These are phyloP conservation scores for Suillia variegata DNA, from an alignment of 2,888 invertebrate species.

Conservation along the genomic window DNA sequence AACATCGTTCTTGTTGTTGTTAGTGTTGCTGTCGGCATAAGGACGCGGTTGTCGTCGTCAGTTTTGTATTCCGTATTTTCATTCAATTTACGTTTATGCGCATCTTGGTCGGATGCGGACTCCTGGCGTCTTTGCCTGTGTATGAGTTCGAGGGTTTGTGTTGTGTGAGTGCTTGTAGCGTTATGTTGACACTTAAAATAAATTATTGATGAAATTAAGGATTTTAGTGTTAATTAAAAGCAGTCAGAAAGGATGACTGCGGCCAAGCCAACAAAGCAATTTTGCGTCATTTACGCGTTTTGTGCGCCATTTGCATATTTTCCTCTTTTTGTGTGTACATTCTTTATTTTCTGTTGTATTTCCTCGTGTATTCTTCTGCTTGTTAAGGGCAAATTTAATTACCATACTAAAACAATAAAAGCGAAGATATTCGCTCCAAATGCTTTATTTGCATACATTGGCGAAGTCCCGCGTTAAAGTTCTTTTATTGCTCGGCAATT, in stretches of 20 bases:
- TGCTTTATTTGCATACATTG: too few species aligned
- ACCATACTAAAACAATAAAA: too few species aligned
- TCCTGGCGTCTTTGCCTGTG: background rate
- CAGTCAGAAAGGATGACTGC: conserved; percentile 8
- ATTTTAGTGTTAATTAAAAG: conserved; percentile 49
- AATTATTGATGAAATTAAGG: conserved; percentile 44
- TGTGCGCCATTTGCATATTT: background rate
- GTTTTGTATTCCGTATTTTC: too few species aligned
- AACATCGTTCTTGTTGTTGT: background rate
- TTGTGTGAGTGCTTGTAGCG: background rate
- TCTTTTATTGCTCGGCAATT: too few species aligned
- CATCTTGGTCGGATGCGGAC: too few species aligned
- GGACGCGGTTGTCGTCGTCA: background rate
- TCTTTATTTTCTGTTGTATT: too few species aligned
- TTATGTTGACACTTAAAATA: conserved; percentile 26
- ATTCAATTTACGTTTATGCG: too few species aligned
- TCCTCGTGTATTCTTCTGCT: too few species aligned
- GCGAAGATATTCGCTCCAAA: too few species aligned
- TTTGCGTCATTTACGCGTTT: background rate
- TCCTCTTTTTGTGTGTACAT: background rate
- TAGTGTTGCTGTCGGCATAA: background rate
- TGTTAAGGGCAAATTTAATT: too few species aligned
- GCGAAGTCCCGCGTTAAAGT: too few species aligned
- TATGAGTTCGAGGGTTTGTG: background rate
- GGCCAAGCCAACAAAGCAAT: background rate